phyloP scores from a whole-genome alignment of 2,888 invertebrate genomes.

The Cryptus armator region DNA sequence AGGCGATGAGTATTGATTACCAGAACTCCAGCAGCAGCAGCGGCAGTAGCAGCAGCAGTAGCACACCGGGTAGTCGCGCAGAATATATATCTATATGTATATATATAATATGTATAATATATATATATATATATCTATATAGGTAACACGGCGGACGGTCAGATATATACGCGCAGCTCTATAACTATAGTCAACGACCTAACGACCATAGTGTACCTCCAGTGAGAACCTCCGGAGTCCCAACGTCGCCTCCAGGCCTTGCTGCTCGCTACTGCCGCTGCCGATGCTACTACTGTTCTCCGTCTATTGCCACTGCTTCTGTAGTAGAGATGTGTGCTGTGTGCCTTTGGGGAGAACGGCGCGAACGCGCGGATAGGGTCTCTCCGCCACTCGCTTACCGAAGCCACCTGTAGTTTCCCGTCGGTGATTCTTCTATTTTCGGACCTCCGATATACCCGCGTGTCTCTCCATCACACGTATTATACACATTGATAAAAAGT shows the following conservation, averaged over 20 bases:
- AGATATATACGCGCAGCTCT: constrained; percentile 28
- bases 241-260: constrained; percentile 50
- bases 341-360: neutral
- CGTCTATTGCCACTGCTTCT: constrained; percentile 4
- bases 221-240: constrained; percentile 44
- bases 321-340: constrained; percentile 15
- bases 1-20: constrained; percentile 80
- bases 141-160: constrained; percentile 28
- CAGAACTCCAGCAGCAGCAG: constrained; percentile 65
- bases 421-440: constrained; percentile 57
- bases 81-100: neutral
- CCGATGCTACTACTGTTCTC: constrained; percentile 11
- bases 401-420: constrained; percentile 61
- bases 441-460: constrained; percentile 35
- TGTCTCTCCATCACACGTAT: constrained; percentile 32
- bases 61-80: constrained; percentile 7
- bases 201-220: constrained; percentile 46
- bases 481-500: neutral
- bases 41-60: constrained; percentile 28
- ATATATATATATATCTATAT: constrained; percentile 20
- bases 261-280: constrained; percentile 17
- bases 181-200: constrained; percentile 34
- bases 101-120: too few relatives aligned
- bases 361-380: neutral
- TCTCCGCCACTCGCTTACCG: neutral